Conservation (phyloP, 1,140 invertebrate species). For the Reticulitermes speratus region DNA sequence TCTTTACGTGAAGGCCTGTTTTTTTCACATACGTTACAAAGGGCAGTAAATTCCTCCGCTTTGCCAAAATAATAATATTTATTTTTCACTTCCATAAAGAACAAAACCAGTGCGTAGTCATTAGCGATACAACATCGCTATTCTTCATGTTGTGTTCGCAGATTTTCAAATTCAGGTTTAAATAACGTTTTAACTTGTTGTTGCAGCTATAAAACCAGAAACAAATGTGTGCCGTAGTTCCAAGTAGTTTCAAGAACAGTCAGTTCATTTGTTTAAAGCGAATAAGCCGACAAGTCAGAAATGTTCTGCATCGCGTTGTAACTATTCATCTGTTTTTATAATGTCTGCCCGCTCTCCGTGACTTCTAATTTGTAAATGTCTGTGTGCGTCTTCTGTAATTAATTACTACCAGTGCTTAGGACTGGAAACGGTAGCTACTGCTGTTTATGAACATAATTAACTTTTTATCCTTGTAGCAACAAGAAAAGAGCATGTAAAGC, state of each 20-base stretch:
- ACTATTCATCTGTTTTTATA: slow-evolving; percentile 6
- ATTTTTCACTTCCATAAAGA: too few relatives aligned
- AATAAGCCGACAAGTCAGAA: neutral
- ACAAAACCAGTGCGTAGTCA: too few relatives aligned
- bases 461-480: slow-evolving; percentile 7
- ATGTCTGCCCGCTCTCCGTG: neutral
- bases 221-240: neutral
- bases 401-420: slow-evolving; percentile 18
- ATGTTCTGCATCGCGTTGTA: neutral
- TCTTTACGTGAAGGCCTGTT: too few relatives aligned
- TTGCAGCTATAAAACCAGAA: neutral
- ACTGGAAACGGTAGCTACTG: neutral
- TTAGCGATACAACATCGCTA: neutral
- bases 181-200: neutral
- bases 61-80: too few relatives aligned
- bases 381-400: slow-evolving; percentile 3
- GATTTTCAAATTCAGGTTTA: neutral
- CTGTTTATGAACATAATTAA: neutral
- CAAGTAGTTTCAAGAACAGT: neutral
- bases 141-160: neutral
- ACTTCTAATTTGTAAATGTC: slow-evolving; percentile 7
- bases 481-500: neutral
- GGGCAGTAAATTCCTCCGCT: too few relatives aligned
- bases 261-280: neutral
- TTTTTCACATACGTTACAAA: too few relatives aligned